Evolutionary conservation across 2,888 invertebrate species (phyloP).

Genomic region (Lycocerus yunnanus): DNA sequence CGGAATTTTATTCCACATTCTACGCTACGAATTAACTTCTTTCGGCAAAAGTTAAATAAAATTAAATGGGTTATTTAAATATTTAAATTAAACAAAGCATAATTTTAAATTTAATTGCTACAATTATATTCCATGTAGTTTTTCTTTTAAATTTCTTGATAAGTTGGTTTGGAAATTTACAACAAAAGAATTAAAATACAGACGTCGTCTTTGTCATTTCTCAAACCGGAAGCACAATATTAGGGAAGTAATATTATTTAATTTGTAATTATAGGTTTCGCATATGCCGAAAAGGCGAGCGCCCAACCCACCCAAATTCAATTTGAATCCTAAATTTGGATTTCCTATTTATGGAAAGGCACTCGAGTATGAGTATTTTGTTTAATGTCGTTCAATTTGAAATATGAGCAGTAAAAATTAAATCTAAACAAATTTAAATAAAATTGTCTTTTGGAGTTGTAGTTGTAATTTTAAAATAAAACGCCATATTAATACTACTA

Average conservation of each 20-base stretch:
- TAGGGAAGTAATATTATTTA: not conserved
- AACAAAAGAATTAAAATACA: not conserved
- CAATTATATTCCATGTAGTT: no score
- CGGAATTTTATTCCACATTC: no score
- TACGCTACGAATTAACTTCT: no score
- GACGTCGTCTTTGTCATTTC: not conserved
- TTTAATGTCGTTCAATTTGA: not conserved
- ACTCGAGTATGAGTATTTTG: no score
- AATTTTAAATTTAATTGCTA: no score
- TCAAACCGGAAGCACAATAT: not conserved
- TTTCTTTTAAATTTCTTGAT: no score
- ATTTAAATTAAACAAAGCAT: no score
- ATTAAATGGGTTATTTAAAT: no score
- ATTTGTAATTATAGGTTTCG: not conserved
- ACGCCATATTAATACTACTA: not conserved
- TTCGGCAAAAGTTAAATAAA: no score
- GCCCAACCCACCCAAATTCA: not conserved
- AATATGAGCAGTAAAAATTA: not conserved
- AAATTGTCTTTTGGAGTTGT: not conserved
- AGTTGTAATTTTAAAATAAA: not conserved
- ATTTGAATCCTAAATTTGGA: not conserved
- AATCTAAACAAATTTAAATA: not conserved
- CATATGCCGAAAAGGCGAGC: no score
- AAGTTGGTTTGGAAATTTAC: no score
- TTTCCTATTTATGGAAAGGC: not conserved